Base-by-base conservation (phyloP, 2,888 invertebrate species). In the Antitype chi region DNA sequence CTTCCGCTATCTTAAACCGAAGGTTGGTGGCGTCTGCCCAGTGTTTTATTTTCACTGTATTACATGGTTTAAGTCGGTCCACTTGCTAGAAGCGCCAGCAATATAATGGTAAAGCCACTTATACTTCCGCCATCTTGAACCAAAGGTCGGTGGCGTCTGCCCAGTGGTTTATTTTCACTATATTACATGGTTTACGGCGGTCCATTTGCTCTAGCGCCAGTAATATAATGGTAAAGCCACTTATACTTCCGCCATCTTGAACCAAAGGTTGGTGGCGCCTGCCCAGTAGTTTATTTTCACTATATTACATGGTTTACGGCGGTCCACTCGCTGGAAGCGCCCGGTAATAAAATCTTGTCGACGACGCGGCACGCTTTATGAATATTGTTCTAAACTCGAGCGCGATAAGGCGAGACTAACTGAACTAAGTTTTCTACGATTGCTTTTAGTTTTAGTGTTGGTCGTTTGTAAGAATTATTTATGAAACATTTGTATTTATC, bases 261-360 rank as follows among this genome's bases (percentile, higher is more conserved):
- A 25, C 77, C 57, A 9, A 79, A 75, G 72, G 93, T 94, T 93
- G 82, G 2, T 55, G 38, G 89, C 85, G 86, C 80, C 93, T 93
- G 91, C 8, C 59, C 81, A 88, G 89, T 92, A 91, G 93, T 94
- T 94, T 93, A 94, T 93, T 91, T 89, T 89, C 88, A 87, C 86
- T 92, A 91, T 91, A 32, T 38, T 63, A 49, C 38, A 25, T 63
- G 32, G 53, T 64, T 75, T 49, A 75, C 60, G 63, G 53, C 76
- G n/a, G n/a, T 76, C 43, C 38, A 64, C 59, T 57, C 28, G 70
- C 52, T 52, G 23, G 28, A 68, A 68, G 68, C 68, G 32, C 68
- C 17, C 23, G 95, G 96, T 94, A 94, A 96, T 96, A 96, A 96
- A 96, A 95, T 95, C 95, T 94, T 94, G 93, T 91, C 90, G 93